A percentile compares a stretch with the other conserved stretches of the same genome.
Evolutionary conservation across 2,797 vertebrate genomes (phyloP).

Genomic region (Philypnodon macrostomus): DNA sequence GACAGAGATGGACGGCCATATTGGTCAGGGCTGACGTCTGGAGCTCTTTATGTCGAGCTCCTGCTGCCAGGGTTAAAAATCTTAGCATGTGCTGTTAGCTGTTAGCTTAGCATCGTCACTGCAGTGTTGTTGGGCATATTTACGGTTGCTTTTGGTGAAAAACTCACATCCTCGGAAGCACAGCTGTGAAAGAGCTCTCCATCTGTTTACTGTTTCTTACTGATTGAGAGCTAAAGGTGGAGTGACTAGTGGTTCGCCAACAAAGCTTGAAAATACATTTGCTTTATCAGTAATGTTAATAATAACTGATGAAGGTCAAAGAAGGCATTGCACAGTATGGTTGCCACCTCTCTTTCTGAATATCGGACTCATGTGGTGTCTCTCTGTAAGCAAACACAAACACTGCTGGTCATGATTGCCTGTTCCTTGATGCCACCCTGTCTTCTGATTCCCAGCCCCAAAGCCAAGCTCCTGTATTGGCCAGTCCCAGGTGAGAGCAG

Average conservation of each 20-base stretch:
- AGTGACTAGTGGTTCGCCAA: no score
- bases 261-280: no score
- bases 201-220: no score
- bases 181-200: constrained; percentile 38
- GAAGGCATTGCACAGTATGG: no score
- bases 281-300: no score
- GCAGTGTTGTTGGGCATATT: constrained; percentile 43
- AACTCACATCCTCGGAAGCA: constrained; percentile 26
- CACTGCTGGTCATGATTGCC: neutral
- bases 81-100: constrained; percentile 40
- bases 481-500: constrained; percentile 58
- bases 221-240: no score
- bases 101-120: constrained; percentile 23
- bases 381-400: no score
- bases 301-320: no score
- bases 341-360: no score
- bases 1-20: constrained; percentile 53
- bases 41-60: constrained; percentile 49
- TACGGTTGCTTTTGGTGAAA: constrained; percentile 41
- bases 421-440: constrained; percentile 17
- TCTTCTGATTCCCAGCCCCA: constrained; percentile 55
- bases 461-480: constrained; percentile 50
- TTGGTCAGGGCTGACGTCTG: constrained; percentile 57
- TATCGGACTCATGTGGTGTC: no score
- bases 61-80: constrained; percentile 49